These are phyloP conservation scores for Dipodomys stephensi DNA, from an alignment of 2,113 vertebrate species.

Conservation along the genomic window DNA sequence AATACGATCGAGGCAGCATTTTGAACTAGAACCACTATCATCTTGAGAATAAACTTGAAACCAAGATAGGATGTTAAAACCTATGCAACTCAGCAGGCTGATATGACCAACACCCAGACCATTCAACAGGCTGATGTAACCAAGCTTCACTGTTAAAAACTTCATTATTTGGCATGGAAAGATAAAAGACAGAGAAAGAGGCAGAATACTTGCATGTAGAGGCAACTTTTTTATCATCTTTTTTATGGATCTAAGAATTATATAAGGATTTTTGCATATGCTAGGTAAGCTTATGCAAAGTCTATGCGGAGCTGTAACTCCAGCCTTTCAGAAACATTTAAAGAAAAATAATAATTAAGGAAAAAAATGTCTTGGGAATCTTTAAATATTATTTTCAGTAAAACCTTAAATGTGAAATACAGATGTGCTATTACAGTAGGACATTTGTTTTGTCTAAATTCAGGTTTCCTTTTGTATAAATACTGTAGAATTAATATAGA, in stretches of 20 bases:
- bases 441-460: background rate
- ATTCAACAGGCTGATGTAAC: background rate
- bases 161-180: background rate
- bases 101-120: background rate
- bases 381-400: background rate
- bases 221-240: background rate
- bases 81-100: background rate
- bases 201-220: background rate
- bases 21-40: background rate
- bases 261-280: background rate
- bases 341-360: background rate
- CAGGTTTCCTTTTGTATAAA: background rate
- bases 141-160: background rate
- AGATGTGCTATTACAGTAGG: background rate
- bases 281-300: background rate
- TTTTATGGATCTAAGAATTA: too few species aligned
- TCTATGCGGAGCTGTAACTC: too few species aligned
- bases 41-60: background rate
- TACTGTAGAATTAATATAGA: background rate
- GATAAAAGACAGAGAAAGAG: background rate
- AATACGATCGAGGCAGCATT: background rate
- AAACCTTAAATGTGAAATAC: background rate
- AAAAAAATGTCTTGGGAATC: background rate
- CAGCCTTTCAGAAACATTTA: background rate
- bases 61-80: background rate